Conservation (phyloP, 2,888 invertebrate genomes). For the Drosophila leonis region DNA sequence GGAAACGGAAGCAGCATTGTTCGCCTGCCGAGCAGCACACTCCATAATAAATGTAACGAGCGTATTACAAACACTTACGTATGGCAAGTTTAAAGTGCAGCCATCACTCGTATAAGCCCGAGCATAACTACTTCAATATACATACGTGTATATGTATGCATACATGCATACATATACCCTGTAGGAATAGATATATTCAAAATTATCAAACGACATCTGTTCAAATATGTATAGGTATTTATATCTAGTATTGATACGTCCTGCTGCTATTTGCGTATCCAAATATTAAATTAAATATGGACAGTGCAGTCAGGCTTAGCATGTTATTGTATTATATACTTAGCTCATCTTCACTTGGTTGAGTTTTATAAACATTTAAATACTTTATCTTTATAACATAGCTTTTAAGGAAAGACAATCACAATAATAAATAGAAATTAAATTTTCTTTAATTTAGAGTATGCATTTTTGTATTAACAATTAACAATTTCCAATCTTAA, state of each 20-base stretch:
- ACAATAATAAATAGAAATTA: too few species aligned
- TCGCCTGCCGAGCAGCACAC: constrained; percentile 45
- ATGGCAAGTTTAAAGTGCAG: constrained; percentile 71
- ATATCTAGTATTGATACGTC: not conserved
- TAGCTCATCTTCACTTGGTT: not conserved
- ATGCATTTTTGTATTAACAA: too few species aligned
- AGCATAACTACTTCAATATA: constrained; percentile 34
- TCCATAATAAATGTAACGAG: constrained; percentile 79
- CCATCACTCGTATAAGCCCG: constrained; percentile 28
- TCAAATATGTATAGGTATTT: not conserved
- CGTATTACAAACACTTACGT: constrained; percentile 76
- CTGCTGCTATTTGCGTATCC: not conserved
- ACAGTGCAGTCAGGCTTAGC: not conserved
- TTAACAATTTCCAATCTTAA: too few species aligned
- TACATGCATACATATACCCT: constrained; percentile 7
- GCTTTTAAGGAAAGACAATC: too few species aligned
- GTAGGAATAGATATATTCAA: not conserved
- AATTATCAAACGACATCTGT: not conserved
- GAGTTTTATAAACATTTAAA: not conserved
- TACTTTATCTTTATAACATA: not conserved
- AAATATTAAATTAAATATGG: not conserved
- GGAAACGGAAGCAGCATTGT: constrained; percentile 48
- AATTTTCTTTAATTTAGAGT: too few species aligned
- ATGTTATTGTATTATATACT: not conserved
- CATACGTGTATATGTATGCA: not conserved